Base-by-base conservation (phyloP, 2,113 vertebrate genomes). In the Cathartes aura region DNA sequence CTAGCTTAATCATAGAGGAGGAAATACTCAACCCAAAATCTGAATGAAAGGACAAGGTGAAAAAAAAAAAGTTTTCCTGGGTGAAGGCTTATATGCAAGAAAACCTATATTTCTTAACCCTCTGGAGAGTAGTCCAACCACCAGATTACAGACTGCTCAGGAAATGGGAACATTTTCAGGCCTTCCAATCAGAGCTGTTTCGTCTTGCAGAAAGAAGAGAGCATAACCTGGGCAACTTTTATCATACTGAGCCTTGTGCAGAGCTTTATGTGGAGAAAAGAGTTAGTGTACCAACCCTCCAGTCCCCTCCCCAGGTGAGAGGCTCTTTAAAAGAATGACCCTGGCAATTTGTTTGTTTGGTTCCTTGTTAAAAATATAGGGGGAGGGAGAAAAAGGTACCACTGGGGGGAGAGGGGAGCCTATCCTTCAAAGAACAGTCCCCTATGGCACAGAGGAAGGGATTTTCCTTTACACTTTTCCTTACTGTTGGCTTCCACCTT, bases 351-450 rank as follows among this genome's bases (percentile, higher is more conserved):
- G 2, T 42, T 63, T 84, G 4, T 34, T 92, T 53, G 23, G 0
- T 72, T 83, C 17, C 48, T 4, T 56, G 5, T 32, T 84, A 40
- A 89, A 87, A 91, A 66, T 73, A 26, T 1, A 48, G 8, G 7
- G 16, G 34, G 17, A 75, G 10, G 13, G 23, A 86, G 36, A 72
- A 78, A 78, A 15, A 82, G 40, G 8, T 32, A 63, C 7, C 1
- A 4, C 2, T 5, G 6, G 1, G 15, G 10, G 8, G 13, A 59
- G 23, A 52, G 20, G 14, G 55, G 4, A 79, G 3, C 1, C n/a
- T 62, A 2, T 42, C 15, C 15, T 7, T 79, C 17, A 43, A 86
- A 70, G n/a, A 60, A 26, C 9, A 43, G 36, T n/a, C 15, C 18
- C 32, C 19, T 55, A 4, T 16, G 36, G 13, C 53, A 60, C 17